A percentile compares a stretch with the other conserved stretches of the same genome.
Conservation (phyloP, 2,888 invertebrate genomes). For the Ennomos fuscantarius region DNA sequence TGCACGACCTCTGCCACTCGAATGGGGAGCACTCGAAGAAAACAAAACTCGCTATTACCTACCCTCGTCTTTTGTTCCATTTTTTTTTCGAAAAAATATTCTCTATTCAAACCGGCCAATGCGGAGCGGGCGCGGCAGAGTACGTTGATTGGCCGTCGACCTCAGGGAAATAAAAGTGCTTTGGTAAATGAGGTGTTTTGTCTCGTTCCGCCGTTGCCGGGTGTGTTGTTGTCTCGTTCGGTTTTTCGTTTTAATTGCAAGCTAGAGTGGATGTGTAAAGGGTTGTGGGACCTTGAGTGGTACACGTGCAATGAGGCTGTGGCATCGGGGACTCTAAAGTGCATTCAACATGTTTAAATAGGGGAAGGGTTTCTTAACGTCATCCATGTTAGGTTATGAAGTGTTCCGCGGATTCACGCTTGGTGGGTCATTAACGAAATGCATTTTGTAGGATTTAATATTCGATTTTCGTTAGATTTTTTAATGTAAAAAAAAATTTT, state of each 20-base stretch:
- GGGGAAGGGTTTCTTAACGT: constrained; percentile 71
- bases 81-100: constrained; percentile 74
- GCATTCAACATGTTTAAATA: constrained; percentile 77
- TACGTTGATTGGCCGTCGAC: constrained; percentile 84
- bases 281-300: constrained; percentile 82
- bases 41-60: constrained; percentile 84
- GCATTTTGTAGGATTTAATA: constrained; percentile 10
- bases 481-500: no score
- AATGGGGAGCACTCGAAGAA: constrained; percentile 80
- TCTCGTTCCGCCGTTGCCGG: constrained; percentile 63
- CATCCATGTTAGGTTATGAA: constrained; percentile 53
- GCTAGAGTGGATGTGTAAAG: constrained; percentile 81
- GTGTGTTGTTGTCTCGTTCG: constrained; percentile 62
- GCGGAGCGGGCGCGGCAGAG: constrained; percentile 74
- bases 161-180: constrained; percentile 84
- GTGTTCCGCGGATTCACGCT: constrained; percentile 33
- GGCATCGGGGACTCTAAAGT: constrained; percentile 57
- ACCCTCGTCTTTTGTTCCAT: constrained; percentile 80
- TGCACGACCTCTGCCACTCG: constrained; percentile 68
- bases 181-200: constrained; percentile 76
- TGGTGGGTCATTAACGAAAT: constrained; percentile 32
- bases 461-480: no score
- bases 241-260: constrained; percentile 84
- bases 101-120: constrained; percentile 83
- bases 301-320: constrained; percentile 74